phyloP scores from a whole-genome alignment of 2,888 invertebrate species.

The Zygaena filipendulae region DNA sequence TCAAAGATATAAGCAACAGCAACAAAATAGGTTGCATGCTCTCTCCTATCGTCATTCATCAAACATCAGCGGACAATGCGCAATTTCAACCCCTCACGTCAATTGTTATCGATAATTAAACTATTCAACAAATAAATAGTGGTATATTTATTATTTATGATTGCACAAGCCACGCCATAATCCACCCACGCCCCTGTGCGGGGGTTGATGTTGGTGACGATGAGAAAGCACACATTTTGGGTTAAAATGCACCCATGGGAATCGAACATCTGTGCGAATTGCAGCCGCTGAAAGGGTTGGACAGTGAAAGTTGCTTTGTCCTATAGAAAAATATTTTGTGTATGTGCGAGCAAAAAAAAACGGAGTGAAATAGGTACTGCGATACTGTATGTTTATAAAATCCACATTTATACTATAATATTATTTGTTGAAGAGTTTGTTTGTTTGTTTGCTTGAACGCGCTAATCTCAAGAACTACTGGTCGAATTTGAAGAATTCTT shows the following conservation, averaged over 20 bases:
- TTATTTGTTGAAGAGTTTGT: neutral
- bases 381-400: no score
- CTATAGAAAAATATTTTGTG: conserved; percentile 3
- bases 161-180: conserved; percentile 19
- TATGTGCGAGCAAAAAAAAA: conserved; percentile 2
- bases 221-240: conserved; percentile 34
- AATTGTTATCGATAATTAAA: conserved; percentile 10
- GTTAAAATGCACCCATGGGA: conserved; percentile 24
- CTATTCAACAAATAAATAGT: no score
- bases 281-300: conserved; percentile 28
- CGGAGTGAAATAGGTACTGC: no score
- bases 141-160: no score
- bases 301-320: conserved; percentile 24
- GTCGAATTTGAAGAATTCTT: neutral
- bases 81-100: conserved; percentile 31
- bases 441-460: neutral
- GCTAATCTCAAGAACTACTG: neutral
- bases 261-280: conserved; percentile 35
- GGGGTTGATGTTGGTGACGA: conserved; percentile 17
- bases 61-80: conserved; percentile 28
- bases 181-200: conserved; percentile 25
- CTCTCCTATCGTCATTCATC: no score
- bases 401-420: no score
- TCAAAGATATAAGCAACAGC: no score
- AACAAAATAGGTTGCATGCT: no score